phyloP scores from a whole-genome alignment of 2,113 vertebrate species.

The Limnothrissa miodon region DNA sequence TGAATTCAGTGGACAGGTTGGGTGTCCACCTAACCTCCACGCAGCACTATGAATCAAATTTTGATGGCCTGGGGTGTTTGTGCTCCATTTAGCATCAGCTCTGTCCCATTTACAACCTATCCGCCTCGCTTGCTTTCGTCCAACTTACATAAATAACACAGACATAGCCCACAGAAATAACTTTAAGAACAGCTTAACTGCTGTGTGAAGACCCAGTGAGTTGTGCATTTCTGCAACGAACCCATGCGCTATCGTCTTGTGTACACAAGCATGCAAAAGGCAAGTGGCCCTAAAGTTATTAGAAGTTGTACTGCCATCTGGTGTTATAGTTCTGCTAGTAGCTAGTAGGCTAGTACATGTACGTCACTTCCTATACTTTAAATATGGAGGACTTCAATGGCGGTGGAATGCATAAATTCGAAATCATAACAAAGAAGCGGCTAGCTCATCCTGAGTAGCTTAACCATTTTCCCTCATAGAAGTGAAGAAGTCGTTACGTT shows the following conservation, averaged over 20 bases:
- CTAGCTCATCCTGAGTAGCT: neutral
- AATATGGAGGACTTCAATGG: constrained; percentile 5
- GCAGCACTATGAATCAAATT: neutral
- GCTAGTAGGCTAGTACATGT: neutral
- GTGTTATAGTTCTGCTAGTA: neutral
- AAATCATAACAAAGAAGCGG: constrained; percentile 8
- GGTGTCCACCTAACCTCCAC: constrained; percentile 7
- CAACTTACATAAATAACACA: constrained; percentile 8
- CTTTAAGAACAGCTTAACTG: neutral
- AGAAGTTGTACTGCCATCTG: constrained; percentile 1
- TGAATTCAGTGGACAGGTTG: neutral
- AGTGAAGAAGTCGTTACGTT: neutral
- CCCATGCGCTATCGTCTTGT: neutral
- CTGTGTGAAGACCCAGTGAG: neutral
- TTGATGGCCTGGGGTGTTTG: neutral
- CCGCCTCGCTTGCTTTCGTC: neutral
- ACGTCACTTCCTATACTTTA: constrained; percentile 13
- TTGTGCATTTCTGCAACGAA: neutral
- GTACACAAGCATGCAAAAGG: neutral
- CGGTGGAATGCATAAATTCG: neutral
- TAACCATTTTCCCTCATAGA: neutral
- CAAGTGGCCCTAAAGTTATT: neutral
- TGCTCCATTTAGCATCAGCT: constrained; percentile 1
- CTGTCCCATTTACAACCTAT: neutral
- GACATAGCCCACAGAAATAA: neutral